Base-by-base conservation (phyloP, 2,113 vertebrate species). In the Apeltes quadracus region DNA sequence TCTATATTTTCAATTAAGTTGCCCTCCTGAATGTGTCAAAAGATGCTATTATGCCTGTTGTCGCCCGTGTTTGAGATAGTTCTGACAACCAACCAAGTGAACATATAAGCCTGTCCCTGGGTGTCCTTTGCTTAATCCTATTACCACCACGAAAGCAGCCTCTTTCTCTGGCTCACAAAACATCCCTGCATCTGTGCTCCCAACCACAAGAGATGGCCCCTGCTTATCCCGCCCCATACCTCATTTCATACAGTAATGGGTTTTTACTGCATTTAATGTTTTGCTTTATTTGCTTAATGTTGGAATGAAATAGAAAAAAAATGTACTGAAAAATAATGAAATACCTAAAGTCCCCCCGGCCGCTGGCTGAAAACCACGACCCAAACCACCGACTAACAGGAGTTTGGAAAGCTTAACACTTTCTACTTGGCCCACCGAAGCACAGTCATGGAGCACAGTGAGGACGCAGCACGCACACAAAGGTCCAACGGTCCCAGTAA, bases 1-100 rank as follows among this genome's bases (percentile, higher is more conserved):
- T 91, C 82, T 94, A 92, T 94, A 94, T 94, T 94, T 94, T 94
- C 91, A 92, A 89, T 86, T 86, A 93, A 84, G 74, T 44, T 69
- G 65, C 67, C 54, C 54, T 65, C 50, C 66, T 87, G 79, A 84
- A 85, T 88, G 75, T 83, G 81, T 88, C 59, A 65, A 84, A 82
- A 84, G 69, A 84, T 86, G 55, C 56, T 23, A 69, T 76, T 84
- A 77, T 78, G 75, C 62, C 74, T 77, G 75, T 79, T 84, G 72
- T 80, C 41, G 61, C 73, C 57, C 69, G 79, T 83, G 76, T 86
- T 89, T 79, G 59, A 79, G 84, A 85, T 69, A 80, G 75, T 74
- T 87, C 87, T 76, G 86, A 89, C 82, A 82, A 76, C 72, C 78
- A 88, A 84, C 84, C 83, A 77, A 89, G 86, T 87, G 88, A 92